Base-by-base conservation (phyloP, 2,888 invertebrate genomes). In the Rotaria socialis region DNA sequence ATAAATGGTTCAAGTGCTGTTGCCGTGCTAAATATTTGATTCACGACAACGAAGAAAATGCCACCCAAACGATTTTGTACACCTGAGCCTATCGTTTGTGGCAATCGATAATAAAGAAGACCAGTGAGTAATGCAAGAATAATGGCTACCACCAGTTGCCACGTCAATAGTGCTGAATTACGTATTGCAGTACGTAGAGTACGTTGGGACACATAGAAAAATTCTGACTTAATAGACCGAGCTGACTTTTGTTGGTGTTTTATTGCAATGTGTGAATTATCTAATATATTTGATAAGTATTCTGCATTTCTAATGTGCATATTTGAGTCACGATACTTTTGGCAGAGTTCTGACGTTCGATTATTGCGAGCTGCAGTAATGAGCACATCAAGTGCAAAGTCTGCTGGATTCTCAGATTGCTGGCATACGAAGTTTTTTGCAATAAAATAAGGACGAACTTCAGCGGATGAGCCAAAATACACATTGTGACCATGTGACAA, bases 21-120 rank as follows among this genome's bases (percentile, higher is more conserved):
- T 86, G 91, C 87, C 87, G 91, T 91, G 50, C 90, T 90, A 89
- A 91, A 91, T 75, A 91, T 89, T 88, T 90, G 89, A 87, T 91
- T 91, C 90, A 91, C 90, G 27, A 90, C 88, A 86, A 91, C 90
- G 89, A 91, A 91, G 89, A 91, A 91, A 87, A 91, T 90, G 8
- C 90, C 90, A 55, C 91, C 91, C 86, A 89, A 89, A 88, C 75
- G 90, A 89, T 91, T 91, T 87, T 91, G 91, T 56, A 91, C 89
- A 16, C 90, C 91, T 14, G 89, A 88, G 27, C 88, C 88, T 84
- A 88, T 88, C 5, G 89, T 89, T n/a, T 88, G 87, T 85, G 90
- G 89, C 11, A 90, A 88, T 85, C 89, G 88, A 88, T 89, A 91
- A 88, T 90, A 91, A n/a, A 91, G 90, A 50, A 89, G 89, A 52